phyloP scores from a whole-genome alignment of 2,113 vertebrate species.

The Aviceda subcristata region DNA sequence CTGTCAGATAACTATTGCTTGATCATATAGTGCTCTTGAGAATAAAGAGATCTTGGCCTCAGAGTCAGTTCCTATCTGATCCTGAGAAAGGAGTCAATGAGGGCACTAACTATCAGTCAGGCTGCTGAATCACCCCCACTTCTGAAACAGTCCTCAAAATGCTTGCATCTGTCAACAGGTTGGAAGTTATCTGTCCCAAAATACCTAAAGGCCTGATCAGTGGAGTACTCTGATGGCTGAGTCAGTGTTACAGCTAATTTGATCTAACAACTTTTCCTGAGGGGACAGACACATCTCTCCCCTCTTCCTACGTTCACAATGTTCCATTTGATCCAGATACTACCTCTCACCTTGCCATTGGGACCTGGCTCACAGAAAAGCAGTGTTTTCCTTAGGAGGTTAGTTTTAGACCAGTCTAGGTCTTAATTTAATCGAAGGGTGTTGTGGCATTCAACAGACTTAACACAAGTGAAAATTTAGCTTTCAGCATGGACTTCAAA shows the following conservation, averaged over 20 bases:
- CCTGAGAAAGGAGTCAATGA: not conserved
- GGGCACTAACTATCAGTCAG: too few species aligned
- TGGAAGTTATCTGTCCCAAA: not conserved
- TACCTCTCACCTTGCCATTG: not conserved
- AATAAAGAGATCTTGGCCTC: not conserved
- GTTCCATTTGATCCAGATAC: not conserved
- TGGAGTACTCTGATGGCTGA: not conserved
- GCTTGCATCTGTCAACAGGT: not conserved
- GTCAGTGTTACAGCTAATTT: not conserved
- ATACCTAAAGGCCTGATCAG: not conserved
- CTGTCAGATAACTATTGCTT: not conserved
- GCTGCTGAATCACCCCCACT: not conserved
- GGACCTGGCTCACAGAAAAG: not conserved
- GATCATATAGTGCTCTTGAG: not conserved
- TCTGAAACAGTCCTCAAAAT: not conserved
- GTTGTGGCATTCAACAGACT: not conserved
- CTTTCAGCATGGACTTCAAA: not conserved
- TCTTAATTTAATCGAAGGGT: not conserved
- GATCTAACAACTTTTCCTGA: not conserved
- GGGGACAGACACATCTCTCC: not conserved
- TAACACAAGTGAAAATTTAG: not conserved
- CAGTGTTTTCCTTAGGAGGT: rapidly evolving
- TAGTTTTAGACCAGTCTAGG: not conserved
- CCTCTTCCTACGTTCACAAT: rapidly evolving
- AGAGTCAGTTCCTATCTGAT: not conserved